Base-by-base conservation (phyloP, 53 echinoderm and acorn worm genomes). In the Echinarachnius parma region DNA sequence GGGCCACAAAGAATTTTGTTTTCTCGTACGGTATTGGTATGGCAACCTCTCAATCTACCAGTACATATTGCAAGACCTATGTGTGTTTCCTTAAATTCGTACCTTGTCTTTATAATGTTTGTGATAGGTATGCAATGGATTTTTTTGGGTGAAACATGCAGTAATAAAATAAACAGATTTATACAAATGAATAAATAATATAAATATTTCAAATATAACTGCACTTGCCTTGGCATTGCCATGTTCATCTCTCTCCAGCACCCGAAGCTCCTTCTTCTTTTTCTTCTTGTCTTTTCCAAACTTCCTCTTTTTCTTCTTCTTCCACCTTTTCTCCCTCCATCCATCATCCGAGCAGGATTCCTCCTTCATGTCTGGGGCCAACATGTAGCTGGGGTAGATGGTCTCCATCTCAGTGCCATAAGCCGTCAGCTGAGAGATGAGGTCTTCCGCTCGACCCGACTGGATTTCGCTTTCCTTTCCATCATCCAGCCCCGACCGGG, bases 231-330 rank as follows among this genome's bases (percentile, higher is more conserved):
- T 72, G 16, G 42, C 66, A 28, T 53, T 66, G 11, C 78, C 61
- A n/a, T 76, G 77, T 32, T 86, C 81, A 67, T 77, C 76, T 15
- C 66, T 86, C 34, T 76, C 81, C 15, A 69, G 46, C 35, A 31
- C 62, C 50, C 70, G 82, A n/a, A 72, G 52, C 5, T 65, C 39
- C 14, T 78, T 78, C 61, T 65, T 72, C 28, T 57, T 74, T 35
- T 87, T 87, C 56, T 86, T 86, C 28, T 46, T 68, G 14, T 78
- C 78, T 48, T 87, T 78, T 46, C 58, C 74, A 19, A 68, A 69
- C 21, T 78, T 77, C 45, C 77, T 82, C 53, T 87, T 77, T 35
- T 87, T 87, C 79, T 78, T 87, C 31, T 69, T 64, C 35, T 86
- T 86, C n/a, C n/a, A n/a, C 28, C 48, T 75, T 30, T 80, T 48